phyloP scores from a whole-genome alignment of 2,888 invertebrate genomes.

The Hirtodrosophila cameraria region DNA sequence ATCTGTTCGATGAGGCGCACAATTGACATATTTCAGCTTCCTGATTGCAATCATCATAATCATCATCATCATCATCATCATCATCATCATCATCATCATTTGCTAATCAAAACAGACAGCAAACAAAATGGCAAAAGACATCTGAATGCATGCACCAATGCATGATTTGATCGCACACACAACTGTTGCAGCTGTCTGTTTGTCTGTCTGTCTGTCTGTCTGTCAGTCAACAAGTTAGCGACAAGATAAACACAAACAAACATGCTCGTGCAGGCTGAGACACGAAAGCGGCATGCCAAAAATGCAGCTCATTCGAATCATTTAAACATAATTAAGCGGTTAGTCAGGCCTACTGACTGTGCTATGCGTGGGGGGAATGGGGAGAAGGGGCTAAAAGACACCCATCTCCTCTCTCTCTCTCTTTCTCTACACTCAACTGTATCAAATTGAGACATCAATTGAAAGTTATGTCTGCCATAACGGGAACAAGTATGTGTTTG shows the following conservation, averaged over 20 bases:
- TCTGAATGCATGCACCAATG: slow-evolving; percentile 50
- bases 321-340: slow-evolving; percentile 70
- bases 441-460: slow-evolving; percentile 74
- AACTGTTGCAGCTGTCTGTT: slow-evolving; percentile 48
- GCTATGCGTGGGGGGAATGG: background rate
- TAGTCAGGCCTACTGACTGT: slow-evolving; percentile 29
- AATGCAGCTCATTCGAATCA: slow-evolving; percentile 70
- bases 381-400: background rate
- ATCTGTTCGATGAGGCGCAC: background rate
- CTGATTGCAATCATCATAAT: slow-evolving; percentile 43
- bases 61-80: slow-evolving; percentile 30
- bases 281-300: slow-evolving; percentile 58
- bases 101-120: slow-evolving; percentile 71
- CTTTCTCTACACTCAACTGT: slow-evolving; percentile 6
- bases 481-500: slow-evolving; percentile 30
- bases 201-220: too few species aligned
- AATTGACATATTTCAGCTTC: slow-evolving; percentile 51
- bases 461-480: slow-evolving; percentile 65
- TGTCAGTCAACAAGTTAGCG: slow-evolving; percentile 61
- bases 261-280: slow-evolving; percentile 1
- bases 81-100: slow-evolving; percentile 38
- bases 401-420: slow-evolving; percentile 2
- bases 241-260: slow-evolving; percentile 56
- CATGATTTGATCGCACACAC: slow-evolving; percentile 56
- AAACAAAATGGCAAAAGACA: slow-evolving; percentile 56